These are phyloP conservation scores for Gnathonemus longibarbis DNA, from an alignment of 2,113 vertebrate genomes.

Conservation along the genomic window DNA sequence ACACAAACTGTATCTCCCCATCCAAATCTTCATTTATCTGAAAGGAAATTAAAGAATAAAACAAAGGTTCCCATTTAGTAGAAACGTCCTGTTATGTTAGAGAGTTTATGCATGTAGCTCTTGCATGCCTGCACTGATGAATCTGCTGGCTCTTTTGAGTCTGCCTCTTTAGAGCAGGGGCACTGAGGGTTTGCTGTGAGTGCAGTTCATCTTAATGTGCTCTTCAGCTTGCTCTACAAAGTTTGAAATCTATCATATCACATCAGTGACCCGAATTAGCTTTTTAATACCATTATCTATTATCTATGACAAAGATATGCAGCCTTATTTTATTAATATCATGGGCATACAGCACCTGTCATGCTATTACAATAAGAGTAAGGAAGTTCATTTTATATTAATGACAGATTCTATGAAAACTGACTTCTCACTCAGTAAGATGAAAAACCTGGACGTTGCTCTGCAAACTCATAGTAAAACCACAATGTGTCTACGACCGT, in stretches of 20 bases:
- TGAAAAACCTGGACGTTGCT: background rate
- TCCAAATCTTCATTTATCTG: slow-evolving; percentile 78
- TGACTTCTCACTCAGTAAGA: background rate
- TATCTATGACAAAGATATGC: background rate
- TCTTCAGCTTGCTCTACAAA: background rate
- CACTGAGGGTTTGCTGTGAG: background rate
- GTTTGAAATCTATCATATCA: background rate
- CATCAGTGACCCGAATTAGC: background rate
- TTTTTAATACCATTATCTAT: background rate
- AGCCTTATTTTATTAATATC: background rate
- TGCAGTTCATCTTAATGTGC: background rate
- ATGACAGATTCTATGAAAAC: background rate
- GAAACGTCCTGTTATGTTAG: background rate
- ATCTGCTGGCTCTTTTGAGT: background rate
- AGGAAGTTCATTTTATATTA: background rate
- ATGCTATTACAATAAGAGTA: background rate
- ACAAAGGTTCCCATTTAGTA: background rate
- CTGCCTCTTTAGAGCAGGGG: too few relatives aligned
- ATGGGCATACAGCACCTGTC: background rate
- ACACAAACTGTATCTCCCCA: slow-evolving; percentile 72
- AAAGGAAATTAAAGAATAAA: slow-evolving; percentile 22
- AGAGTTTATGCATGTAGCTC: background rate
- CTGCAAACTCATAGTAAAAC: background rate
- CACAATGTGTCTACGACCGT: background rate
- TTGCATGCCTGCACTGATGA: background rate